These are phyloP conservation scores for Tautogolabrus adspersus DNA, from an alignment of 2,113 vertebrate genomes.

Conservation along the genomic window DNA sequence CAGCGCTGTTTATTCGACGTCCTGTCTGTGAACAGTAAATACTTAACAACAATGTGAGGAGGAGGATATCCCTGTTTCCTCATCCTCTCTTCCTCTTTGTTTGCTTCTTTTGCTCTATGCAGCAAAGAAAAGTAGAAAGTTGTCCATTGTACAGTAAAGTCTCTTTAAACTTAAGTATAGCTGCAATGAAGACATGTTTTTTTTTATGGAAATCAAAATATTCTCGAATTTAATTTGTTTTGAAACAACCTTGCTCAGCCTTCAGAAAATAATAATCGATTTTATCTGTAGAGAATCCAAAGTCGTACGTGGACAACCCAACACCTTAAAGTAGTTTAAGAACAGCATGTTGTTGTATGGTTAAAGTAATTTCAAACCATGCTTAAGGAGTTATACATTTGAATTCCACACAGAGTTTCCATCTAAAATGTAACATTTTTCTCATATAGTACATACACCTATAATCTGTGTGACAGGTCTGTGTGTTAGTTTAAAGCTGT, in stretches of 20 bases:
- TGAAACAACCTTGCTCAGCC: too few species aligned
- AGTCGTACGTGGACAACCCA: not conserved
- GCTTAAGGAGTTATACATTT: too few species aligned
- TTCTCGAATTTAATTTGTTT: too few species aligned
- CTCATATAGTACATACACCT: not conserved
- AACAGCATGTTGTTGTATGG: not conserved
- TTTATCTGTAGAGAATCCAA: not conserved
- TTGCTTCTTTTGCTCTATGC: not conserved
- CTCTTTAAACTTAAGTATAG: not conserved
- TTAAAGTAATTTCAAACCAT: not conserved
- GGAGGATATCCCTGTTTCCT: slow-evolving; percentile 41
- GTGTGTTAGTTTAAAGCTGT: not conserved
- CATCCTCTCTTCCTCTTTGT: slow-evolving; percentile 27
- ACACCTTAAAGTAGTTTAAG: too few species aligned
- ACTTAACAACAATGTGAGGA: slow-evolving; percentile 22
- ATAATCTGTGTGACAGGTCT: not conserved
- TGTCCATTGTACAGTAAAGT: not conserved
- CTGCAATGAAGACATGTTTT: too few species aligned
- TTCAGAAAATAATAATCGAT: too few species aligned
- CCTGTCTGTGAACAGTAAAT: slow-evolving; percentile 21
- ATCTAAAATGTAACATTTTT: not conserved
- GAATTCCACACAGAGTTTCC: not conserved
- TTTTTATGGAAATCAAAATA: too few species aligned
- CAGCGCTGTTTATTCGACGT: slow-evolving; percentile 28
- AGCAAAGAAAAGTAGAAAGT: not conserved